Evolutionary conservation across 1,140 invertebrate genomes (phyloP), one percentile per base, ranked within the genome.

Genomic region (Amyelois transitella): DNA sequence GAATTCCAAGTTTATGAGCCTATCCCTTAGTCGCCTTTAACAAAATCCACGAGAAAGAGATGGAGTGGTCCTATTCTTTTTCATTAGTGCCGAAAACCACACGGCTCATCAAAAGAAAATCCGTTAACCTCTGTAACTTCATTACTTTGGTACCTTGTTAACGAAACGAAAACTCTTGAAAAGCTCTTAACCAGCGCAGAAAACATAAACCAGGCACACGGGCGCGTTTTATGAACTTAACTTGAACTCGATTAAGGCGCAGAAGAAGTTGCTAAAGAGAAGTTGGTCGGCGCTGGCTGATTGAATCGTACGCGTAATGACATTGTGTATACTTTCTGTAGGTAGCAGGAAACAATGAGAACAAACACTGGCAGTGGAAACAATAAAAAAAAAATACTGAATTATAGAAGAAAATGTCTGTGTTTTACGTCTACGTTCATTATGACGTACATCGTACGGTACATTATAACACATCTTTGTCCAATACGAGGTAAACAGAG

Each of bases 181-280:
- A 75, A 71, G 64, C 73, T 79, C 74, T 77, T 75, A 72, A 69
- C 64, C 60, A 73, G 64, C 66, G 66, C 53, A 62, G 66, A 76
- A 74, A 80, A 78, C 77, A 78, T 76, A 75, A 75, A 80, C 69
- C 69, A 64, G 68, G 69, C 74, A 71, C 65, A 74, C 72, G 64
- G 72, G 70, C 72, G 70, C 70, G 71, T 76, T 80, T 81, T 81
- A 78, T 71, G 75, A 83, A 83, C 76, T 80, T 83, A 77, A 78
- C 62, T 55, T 52, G 48, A 81, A 81, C 69, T 80, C 71, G 73
- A 80, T 81, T 83, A 78, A 68, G 65, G 67, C 71, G 66, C 69
- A 62, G 72, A 66, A 73, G 68, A 66, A 78, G 60, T 78, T 75
- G 61, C 32, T 53, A 67, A 66, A 65, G 60, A 48, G 53, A 69